phyloP scores from a whole-genome alignment of 2,888 invertebrate species.

The Eurytoma adleriae region DNA sequence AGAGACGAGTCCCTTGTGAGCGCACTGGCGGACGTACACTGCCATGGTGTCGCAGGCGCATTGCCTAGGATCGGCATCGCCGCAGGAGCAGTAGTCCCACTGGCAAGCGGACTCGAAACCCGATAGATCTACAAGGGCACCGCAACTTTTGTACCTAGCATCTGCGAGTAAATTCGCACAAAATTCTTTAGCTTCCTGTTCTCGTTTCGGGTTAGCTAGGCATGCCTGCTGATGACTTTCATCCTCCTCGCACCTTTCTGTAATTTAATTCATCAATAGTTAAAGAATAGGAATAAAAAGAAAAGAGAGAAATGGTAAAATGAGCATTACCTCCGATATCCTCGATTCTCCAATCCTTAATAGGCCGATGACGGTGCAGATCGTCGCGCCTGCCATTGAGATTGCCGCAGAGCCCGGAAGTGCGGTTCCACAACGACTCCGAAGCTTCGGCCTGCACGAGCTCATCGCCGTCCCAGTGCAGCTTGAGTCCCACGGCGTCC shows the following conservation, averaged over 20 bases:
- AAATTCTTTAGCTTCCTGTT: conserved; percentile 78
- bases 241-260: conserved; percentile 79
- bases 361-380: conserved; percentile 1
- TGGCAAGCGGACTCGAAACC: conserved; percentile 85
- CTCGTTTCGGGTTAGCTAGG: conserved; percentile 68
- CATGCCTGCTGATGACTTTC: conserved; percentile 79
- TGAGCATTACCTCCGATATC: conserved; percentile 42
- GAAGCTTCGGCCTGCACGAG: conserved; percentile 82
- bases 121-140: conserved; percentile 81
- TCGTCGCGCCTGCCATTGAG: conserved; percentile 84
- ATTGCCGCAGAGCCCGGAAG: conserved; percentile 89
- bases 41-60: conserved; percentile 88
- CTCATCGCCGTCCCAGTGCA: conserved; percentile 84
- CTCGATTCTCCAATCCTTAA: conserved; percentile 75
- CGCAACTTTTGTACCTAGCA: conserved; percentile 82
- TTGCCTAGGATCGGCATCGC: conserved; percentile 74
- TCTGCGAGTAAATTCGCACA: conserved; percentile 82
- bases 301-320: neutral
- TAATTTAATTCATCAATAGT: conserved; percentile 57
- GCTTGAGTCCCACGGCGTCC: conserved; percentile 81
- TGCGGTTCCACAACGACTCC: conserved; percentile 85
- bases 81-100: conserved; percentile 88
- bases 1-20: conserved; percentile 79
- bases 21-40: conserved; percentile 87
- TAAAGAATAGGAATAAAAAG: conserved; percentile 6